Percentiles rank a stretch among this genome's conserved stretches.
Conservation (phyloP, 2,888 invertebrate species). For the Apamea sordens region DNA sequence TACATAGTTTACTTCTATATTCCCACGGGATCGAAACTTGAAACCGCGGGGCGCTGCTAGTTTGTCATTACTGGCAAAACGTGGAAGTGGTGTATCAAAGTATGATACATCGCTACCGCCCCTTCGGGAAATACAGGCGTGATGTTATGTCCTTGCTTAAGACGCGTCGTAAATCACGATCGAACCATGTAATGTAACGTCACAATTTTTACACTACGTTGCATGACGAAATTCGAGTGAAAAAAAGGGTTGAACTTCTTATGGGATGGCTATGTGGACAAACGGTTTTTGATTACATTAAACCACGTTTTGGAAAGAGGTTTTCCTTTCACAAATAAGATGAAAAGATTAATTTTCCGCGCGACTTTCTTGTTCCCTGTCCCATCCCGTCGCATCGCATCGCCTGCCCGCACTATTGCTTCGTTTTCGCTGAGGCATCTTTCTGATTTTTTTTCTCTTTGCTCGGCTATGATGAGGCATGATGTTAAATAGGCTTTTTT, state of each 20-base stretch:
- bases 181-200: slow-evolving; percentile 53
- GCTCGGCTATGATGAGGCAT: neutral
- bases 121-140: neutral
- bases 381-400: neutral
- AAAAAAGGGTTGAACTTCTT: neutral
- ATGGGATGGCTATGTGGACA: neutral
- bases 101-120: neutral
- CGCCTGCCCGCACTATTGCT: neutral
- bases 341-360: neutral
- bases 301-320: neutral
- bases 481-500: neutral
- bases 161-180: slow-evolving; percentile 61
- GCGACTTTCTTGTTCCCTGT: neutral
- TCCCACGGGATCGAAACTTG: too few species aligned
- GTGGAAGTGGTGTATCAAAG: too few species aligned
- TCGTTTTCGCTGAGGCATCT: neutral
- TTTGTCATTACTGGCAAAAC: slow-evolving; percentile 1
- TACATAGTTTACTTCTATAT: too few species aligned
- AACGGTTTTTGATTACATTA: slow-evolving; percentile 21
- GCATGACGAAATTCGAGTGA: slow-evolving; percentile 8
- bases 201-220: slow-evolving; percentile 46
- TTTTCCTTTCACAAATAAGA: neutral
- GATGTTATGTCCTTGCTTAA: slow-evolving; percentile 22
- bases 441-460: too few species aligned
- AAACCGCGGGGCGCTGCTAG: too few species aligned